Conservation (phyloP, 2,888 invertebrate species). For the Sceliomorpha sp. region DNA sequence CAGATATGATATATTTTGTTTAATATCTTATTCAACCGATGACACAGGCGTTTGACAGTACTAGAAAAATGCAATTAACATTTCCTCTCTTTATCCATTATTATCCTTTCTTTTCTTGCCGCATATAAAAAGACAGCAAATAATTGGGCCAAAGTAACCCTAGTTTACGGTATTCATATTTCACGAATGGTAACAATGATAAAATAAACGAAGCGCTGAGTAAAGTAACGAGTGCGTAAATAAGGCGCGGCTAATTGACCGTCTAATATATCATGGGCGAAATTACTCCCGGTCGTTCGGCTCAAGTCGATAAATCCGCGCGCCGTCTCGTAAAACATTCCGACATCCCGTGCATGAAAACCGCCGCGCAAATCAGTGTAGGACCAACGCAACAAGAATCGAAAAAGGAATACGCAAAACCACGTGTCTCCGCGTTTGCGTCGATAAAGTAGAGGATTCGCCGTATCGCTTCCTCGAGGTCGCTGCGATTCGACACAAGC, state of each 20-base stretch:
- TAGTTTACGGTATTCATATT: no score
- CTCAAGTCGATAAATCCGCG: conserved; percentile 25
- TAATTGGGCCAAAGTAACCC: no score
- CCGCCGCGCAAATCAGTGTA: conserved; percentile 16
- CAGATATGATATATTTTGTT: no score
- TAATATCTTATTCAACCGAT: no score
- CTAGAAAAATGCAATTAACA: no score
- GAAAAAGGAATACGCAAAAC: conserved; percentile 13
- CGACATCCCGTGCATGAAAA: conserved; percentile 15
- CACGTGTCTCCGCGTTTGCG: conserved; percentile 16
- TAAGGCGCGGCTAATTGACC: conserved; percentile 17
- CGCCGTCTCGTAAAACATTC: conserved; percentile 21
- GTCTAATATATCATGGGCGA: conserved; percentile 20
- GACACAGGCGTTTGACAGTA: no score
- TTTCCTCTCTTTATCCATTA: no score
- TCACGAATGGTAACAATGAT: neutral
- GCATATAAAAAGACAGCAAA: no score
- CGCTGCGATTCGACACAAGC: conserved; percentile 10
- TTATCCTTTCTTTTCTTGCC: no score
- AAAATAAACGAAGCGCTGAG: conserved; percentile 11
- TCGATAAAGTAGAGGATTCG: conserved; percentile 25
- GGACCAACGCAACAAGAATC: neutral
- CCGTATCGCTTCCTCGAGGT: conserved; percentile 10
- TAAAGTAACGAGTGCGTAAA: conserved; percentile 20
- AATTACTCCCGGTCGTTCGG: conserved; percentile 18